Percentiles rank a stretch among this genome's conserved stretches.
phyloP scores from a whole-genome alignment of 2,888 invertebrate species.

The Thera britannica region DNA sequence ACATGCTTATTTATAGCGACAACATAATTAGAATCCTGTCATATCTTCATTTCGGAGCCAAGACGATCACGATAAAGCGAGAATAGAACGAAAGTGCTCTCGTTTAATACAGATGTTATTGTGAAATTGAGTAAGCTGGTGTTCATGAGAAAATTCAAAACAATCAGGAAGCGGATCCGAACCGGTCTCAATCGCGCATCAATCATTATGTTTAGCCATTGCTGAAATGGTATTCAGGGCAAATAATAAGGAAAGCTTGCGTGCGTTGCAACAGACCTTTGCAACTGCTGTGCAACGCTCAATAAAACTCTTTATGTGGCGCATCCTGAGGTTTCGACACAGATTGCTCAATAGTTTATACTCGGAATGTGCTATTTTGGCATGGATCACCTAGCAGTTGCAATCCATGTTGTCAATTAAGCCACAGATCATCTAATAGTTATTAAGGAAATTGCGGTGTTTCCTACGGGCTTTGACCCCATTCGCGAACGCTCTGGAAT shows the following conservation, averaged over 20 bases:
- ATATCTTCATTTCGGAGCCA: conserved; percentile 35
- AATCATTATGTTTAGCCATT: conserved; percentile 25
- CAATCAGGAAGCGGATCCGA: conserved; percentile 26
- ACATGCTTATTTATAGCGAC: conserved; percentile 41
- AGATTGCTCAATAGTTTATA: conserved; percentile 10
- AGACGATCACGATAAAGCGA: conserved; percentile 23
- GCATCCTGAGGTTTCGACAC: conserved; percentile 34
- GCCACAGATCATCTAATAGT: not conserved
- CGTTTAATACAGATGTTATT: conserved; percentile 14
- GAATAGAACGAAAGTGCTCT: conserved; percentile 27
- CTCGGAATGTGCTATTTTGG: not conserved
- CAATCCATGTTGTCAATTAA: conserved; percentile 1
- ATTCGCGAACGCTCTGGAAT: conserved; percentile 22
- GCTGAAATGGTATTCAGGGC: conserved; percentile 36
- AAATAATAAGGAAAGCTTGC: conserved; percentile 39
- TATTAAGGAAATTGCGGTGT: not conserved
- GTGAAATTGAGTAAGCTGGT: conserved; percentile 13
- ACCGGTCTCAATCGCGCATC: conserved; percentile 20
- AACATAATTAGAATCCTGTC: conserved; percentile 38
- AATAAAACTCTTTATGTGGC: conserved; percentile 35
- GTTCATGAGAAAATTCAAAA: conserved; percentile 26
- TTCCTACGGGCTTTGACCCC: conserved; percentile 22
- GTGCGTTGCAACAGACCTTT: conserved; percentile 31
- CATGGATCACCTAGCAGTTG: conserved; percentile 1
- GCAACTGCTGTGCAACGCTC: conserved; percentile 25